A percentile compares a stretch with the other conserved stretches of the same genome.
Evolutionary conservation across 2,888 invertebrate genomes (phyloP).

Genomic region (Caenorhabditis zanzibari): DNA sequence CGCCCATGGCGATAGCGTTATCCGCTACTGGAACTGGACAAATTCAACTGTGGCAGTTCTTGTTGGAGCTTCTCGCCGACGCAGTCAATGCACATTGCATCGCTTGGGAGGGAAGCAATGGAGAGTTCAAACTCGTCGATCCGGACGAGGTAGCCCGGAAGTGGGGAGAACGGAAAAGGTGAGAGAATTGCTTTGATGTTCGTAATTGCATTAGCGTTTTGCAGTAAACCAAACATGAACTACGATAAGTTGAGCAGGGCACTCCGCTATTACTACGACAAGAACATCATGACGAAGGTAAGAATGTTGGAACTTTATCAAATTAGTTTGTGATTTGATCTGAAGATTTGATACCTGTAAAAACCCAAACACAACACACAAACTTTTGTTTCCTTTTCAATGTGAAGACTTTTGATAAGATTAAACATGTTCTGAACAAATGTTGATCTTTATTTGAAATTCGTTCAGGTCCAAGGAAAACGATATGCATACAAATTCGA

Average conservation of each 20-base stretch:
- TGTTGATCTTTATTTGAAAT: too few relatives aligned
- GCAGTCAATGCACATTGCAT: conserved; percentile 85
- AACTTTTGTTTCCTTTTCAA: conserved; percentile 12
- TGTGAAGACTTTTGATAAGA: too few relatives aligned
- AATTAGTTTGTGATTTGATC: background rate
- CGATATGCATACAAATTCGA: conserved; percentile 97
- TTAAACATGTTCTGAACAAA: too few relatives aligned
- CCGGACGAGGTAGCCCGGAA: conserved; percentile 93
- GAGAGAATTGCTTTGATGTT: conserved; percentile 66
- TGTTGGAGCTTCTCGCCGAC: conserved; percentile 94
- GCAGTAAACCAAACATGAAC: conserved; percentile 94
- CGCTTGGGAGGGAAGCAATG: conserved; percentile 96
- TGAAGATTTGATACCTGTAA: too few relatives aligned
- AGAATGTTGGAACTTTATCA: background rate
- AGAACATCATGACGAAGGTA: conserved; percentile 95
- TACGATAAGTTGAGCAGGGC: conserved; percentile 96
- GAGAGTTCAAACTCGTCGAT: conserved; percentile 95
- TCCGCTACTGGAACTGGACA: conserved; percentile 85
- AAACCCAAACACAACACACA: too few relatives aligned
- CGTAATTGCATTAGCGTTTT: conserved; percentile 7
- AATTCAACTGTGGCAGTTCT: conserved; percentile 99
- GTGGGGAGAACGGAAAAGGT: conserved; percentile 94
- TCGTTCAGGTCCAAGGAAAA: conserved; percentile 90
- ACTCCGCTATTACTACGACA: conserved; percentile 95
- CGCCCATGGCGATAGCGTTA: conserved; percentile 42